Conservation (phyloP, 2,113 vertebrate genomes). For the Apistogramma diplotaenia region DNA sequence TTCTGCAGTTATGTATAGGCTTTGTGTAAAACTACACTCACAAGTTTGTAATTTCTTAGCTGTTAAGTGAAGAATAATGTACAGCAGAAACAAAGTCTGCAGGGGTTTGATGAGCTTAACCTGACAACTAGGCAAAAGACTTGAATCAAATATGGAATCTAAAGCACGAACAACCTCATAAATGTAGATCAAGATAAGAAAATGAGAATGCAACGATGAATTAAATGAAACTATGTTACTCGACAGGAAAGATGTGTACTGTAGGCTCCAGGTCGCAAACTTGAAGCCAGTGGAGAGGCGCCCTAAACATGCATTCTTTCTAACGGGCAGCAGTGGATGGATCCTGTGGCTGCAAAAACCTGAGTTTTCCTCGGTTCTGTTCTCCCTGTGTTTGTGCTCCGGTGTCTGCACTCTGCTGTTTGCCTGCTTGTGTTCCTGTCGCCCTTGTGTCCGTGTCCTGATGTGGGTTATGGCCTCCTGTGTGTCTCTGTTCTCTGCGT, state of each 20-base stretch:
- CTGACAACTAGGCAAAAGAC: not conserved
- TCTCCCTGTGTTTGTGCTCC: no score
- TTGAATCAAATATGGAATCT: not conserved
- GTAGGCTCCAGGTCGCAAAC: not conserved
- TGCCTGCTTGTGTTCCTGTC: no score
- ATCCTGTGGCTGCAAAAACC: no score
- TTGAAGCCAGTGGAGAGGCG: not conserved
- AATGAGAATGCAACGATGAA: not conserved
- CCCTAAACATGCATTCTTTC: no score
- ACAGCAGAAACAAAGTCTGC: not conserved
- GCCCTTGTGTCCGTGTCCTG: no score
- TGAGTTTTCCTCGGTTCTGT: no score
- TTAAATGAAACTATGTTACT: not conserved
- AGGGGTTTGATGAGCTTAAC: not conserved
- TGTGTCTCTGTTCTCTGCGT: no score
- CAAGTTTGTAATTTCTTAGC: not conserved
- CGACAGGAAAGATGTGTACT: not conserved
- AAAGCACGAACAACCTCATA: not conserved
- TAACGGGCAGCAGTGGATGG: no score
- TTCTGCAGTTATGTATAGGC: not conserved
- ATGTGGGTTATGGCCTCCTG: no score
- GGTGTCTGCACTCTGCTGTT: no score
- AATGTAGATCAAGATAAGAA: not conserved
- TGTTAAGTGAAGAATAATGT: not conserved
- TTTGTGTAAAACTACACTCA: not conserved